phyloP scores from a whole-genome alignment of 2,888 invertebrate genomes.

The Drosophila rellima region DNA sequence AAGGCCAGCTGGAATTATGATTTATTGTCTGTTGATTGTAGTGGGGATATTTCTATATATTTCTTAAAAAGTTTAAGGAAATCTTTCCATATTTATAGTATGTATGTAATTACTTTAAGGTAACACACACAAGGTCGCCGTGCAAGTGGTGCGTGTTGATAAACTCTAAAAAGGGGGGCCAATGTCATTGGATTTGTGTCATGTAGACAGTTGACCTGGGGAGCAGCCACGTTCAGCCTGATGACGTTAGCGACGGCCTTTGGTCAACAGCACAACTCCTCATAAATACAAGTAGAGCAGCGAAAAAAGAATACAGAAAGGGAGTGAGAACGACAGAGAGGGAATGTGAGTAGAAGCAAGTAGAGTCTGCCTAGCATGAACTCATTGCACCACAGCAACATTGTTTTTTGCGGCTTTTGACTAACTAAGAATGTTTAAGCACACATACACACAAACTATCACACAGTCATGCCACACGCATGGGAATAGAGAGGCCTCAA shows the following conservation, averaged over 20 bases:
- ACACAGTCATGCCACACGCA: constrained; percentile 14
- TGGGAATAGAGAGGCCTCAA: constrained; percentile 11
- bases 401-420: constrained; percentile 52
- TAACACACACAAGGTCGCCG: constrained; percentile 6
- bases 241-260: constrained; percentile 36
- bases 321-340: not conserved
- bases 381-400: constrained; percentile 43
- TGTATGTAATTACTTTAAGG: constrained; percentile 5
- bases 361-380: constrained; percentile 4
- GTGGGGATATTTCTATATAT: not conserved
- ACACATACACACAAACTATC: constrained; percentile 15
- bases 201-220: constrained; percentile 24
- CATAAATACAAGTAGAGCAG: constrained; percentile 21
- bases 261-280: constrained; percentile 47
- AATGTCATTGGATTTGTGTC: constrained; percentile 56
- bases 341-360: not conserved
- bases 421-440: constrained; percentile 37
- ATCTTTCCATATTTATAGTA: not conserved
- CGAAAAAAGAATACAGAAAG: not conserved
- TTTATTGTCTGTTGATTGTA: constrained; percentile 44
- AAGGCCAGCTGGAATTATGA: constrained; percentile 54
- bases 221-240: constrained; percentile 16
- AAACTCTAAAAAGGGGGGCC: constrained; percentile 9
- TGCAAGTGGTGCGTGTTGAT: constrained; percentile 20
- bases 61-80: not conserved